phyloP scores from a whole-genome alignment of 2,888 invertebrate genomes.

The Drosophila phalerata region DNA sequence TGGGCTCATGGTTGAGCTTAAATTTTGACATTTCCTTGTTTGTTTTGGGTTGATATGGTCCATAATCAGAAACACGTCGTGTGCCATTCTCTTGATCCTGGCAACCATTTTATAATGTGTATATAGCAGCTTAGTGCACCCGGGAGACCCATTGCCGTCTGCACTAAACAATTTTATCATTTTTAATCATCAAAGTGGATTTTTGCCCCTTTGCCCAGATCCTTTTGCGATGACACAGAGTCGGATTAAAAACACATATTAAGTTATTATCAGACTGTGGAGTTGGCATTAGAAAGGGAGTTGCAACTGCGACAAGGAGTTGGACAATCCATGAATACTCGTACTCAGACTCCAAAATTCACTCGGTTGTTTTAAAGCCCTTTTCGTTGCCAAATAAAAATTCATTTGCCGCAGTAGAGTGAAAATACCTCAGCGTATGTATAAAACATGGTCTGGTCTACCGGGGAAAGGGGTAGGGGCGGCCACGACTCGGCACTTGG shows the following conservation, averaged over 20 bases:
- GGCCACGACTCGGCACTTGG: slow-evolving; percentile 56
- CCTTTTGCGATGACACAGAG: slow-evolving; percentile 60
- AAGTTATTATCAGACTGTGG: slow-evolving; percentile 82
- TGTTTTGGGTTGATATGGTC: slow-evolving; percentile 61
- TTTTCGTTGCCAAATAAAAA: slow-evolving; percentile 69
- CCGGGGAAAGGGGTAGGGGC: neutral
- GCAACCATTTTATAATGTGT: slow-evolving; percentile 85
- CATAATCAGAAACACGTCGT: slow-evolving; percentile 74
- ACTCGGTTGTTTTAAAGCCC: slow-evolving; percentile 18
- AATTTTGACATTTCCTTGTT: slow-evolving; percentile 79
- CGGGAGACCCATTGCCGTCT: slow-evolving; percentile 81
- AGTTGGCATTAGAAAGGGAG: slow-evolving; percentile 42
- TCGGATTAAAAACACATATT: slow-evolving; percentile 83
- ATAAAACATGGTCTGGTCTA: slow-evolving; percentile 68
- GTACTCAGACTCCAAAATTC: slow-evolving; percentile 18
- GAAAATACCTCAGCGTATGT: slow-evolving; percentile 62
- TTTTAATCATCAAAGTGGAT: slow-evolving; percentile 84
- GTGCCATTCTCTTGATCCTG: slow-evolving; percentile 72
- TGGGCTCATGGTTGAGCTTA: slow-evolving; percentile 67
- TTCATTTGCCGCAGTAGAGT: slow-evolving; percentile 57
- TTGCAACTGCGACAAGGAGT: slow-evolving; percentile 13
- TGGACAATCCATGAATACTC: slow-evolving; percentile 71
- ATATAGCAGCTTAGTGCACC: slow-evolving; percentile 85
- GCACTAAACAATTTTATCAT: slow-evolving; percentile 85
- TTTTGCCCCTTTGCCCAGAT: slow-evolving; percentile 40